Evolutionary conservation across 2,888 invertebrate genomes (phyloP).

Genomic region (Aleiodes alternator): DNA sequence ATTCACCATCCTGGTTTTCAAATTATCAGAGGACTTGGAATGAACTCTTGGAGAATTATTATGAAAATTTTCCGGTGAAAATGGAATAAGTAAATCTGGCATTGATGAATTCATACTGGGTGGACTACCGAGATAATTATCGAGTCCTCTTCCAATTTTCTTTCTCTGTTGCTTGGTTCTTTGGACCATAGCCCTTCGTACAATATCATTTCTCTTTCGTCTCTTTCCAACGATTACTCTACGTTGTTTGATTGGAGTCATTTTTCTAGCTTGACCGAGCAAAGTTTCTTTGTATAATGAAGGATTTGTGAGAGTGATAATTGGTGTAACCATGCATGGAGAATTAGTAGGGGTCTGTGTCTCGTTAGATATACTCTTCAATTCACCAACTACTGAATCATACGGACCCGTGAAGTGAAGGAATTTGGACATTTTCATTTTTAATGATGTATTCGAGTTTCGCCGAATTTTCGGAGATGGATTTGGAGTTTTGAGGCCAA

Average conservation of each 20-base stretch:
- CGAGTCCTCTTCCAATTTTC: not conserved
- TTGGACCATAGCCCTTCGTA: constrained; percentile 57
- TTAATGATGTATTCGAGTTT: not conserved
- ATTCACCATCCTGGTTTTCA: constrained; percentile 28
- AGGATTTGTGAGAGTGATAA: not conserved
- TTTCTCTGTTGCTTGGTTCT: constrained; percentile 52
- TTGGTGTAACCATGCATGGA: constrained; percentile 1
- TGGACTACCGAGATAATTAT: constrained; percentile 54
- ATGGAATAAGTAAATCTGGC: constrained; percentile 46
- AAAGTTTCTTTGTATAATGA: constrained; percentile 47
- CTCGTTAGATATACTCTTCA: constrained; percentile 30
- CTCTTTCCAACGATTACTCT: constrained; percentile 58
- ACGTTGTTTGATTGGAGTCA: constrained; percentile 58
- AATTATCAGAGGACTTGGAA: constrained; percentile 56
- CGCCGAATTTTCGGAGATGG: not conserved
- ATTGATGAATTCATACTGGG: constrained; percentile 56
- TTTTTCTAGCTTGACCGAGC: constrained; percentile 52
- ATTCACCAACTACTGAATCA: constrained; percentile 19
- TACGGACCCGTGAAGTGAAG: constrained; percentile 31
- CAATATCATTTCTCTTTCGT: constrained; percentile 61
- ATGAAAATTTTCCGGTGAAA: not conserved
- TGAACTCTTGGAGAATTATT: constrained; percentile 17
- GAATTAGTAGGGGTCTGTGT: constrained; percentile 2
- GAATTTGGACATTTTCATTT: constrained; percentile 22
- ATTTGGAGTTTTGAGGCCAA: not conserved